Conservation (phyloP, 2,113 vertebrate genomes). For the Atherinomorus stipes region DNA sequence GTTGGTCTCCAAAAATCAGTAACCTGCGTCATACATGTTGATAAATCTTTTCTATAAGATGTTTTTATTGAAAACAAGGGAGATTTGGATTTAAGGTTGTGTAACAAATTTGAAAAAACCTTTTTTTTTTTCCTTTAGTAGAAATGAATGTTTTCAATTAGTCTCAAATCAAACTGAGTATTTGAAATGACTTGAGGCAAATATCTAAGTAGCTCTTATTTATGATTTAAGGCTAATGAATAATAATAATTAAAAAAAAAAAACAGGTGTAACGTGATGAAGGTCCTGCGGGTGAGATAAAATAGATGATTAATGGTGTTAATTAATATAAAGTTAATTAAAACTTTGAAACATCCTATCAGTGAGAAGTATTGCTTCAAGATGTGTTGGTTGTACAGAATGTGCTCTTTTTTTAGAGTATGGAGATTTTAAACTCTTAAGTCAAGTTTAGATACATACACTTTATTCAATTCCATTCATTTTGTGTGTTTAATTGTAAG, state of each 20-base stretch:
- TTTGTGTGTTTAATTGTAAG: too few species aligned
- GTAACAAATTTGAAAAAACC: neutral
- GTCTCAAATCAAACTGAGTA: constrained; percentile 7
- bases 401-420: neutral
- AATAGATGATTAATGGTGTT: constrained; percentile 42
- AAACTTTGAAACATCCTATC: constrained; percentile 28
- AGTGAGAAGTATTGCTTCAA: constrained; percentile 26
- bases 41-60: neutral
- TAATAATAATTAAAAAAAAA: constrained; percentile 6
- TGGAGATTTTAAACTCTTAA: too few species aligned
- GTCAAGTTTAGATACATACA: too few species aligned
- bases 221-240: constrained; percentile 33
- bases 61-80: neutral
- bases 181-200: constrained; percentile 37
- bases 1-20: neutral
- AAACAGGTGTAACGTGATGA: constrained; percentile 42
- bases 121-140: neutral
- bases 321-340: constrained; percentile 50
- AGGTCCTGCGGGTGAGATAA: constrained; percentile 37
- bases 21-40: too few species aligned
- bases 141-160: constrained; percentile 37
- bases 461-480: too few species aligned
- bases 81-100: neutral
- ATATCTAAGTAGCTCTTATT: constrained; percentile 15
- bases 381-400: neutral